Base-by-base conservation (phyloP, 2,888 invertebrate genomes). In the Chaitophorus viminalis region DNA sequence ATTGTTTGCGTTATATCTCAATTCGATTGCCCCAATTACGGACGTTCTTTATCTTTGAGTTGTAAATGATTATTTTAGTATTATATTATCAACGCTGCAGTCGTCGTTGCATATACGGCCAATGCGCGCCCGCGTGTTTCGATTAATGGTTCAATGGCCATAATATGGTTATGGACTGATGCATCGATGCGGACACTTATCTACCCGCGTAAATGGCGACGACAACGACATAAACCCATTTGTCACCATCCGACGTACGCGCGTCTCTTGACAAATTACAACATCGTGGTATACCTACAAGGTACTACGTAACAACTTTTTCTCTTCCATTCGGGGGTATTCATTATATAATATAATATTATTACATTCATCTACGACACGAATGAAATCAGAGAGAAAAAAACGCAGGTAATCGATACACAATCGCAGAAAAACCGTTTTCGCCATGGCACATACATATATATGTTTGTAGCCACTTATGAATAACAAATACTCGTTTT, bases 101-200 rank as follows among this genome's bases (percentile, higher is more conserved):
- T 11, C 68, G 68, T 68, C 11, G 60, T 25, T 3, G 68, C 68
- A 11, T 9, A n/a, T 9, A 68, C 74, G 74, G 25, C 74, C 74
- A 18, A 21, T n/a, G n/a, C 18, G 74, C 60, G 31, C 36, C 36
- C 36, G n/a, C n/a, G n/a, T n/a, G 74, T 74, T 36, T 74, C 36
- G n/a, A 36, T n/a, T 3, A 76, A 46, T n/a, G 52, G 46, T 25
- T 76, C 76, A 76, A 46, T 46, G 76, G 52, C n/a, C 76, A 39
- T 46, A 33, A 25, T 39, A 33, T 21, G 31, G 31, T 75, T 75
- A 75, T 39, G 75, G 75, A 25, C 36, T 36, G 31, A 75, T 75
- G 75, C 75, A 31, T 25, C 75, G 36, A 39, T n/a, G n/a, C 9
- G 39, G 39, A 75, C 36, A 75, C 75, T 75, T 75, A 75, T 75